These are phyloP conservation scores for Xiphophorus hellerii DNA, from an alignment of 2,113 vertebrate genomes.

Conservation along the genomic window DNA sequence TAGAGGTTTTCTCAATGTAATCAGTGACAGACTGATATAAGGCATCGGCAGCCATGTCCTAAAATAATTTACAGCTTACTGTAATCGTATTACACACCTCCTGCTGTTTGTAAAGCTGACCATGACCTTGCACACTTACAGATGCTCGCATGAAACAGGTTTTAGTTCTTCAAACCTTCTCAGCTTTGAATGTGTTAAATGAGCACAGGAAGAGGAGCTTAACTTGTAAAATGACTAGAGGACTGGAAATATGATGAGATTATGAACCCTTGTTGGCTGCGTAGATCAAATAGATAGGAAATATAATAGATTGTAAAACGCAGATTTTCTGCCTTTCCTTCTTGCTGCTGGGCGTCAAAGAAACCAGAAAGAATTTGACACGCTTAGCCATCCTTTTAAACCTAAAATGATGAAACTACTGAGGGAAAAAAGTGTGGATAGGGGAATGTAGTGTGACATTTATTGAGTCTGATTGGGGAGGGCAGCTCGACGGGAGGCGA, in stretches of 20 bases:
- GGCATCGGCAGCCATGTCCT: neutral
- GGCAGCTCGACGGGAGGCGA: constrained; percentile 13
- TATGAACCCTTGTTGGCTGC: constrained; percentile 10
- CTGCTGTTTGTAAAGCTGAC: constrained; percentile 17
- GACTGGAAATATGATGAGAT: constrained; percentile 31
- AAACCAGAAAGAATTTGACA: constrained; percentile 44
- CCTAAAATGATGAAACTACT: constrained; percentile 47
- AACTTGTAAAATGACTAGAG: constrained; percentile 26
- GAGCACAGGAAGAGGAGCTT: neutral
- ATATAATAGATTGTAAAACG: constrained; percentile 47
- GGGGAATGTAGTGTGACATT: constrained; percentile 35
- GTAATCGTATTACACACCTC: constrained; percentile 37
- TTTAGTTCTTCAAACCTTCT: constrained; percentile 9
- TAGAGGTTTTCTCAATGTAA: neutral
- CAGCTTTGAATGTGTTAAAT: constrained; percentile 7
- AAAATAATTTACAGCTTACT: constrained; percentile 28
- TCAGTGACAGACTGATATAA: neutral
- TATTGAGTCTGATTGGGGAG: constrained; percentile 34
- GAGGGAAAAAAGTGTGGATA: constrained; percentile 19
- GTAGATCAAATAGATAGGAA: constrained; percentile 51
- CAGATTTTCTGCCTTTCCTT: constrained; percentile 27
- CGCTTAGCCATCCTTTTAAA: constrained; percentile 44
- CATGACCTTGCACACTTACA: constrained; percentile 16
- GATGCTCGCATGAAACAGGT: constrained; percentile 1
- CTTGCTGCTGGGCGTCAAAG: constrained; percentile 26